Percentiles rank a stretch among this genome's conserved stretches.
These are phyloP conservation scores for Tautogolabrus adspersus DNA, from an alignment of 2,113 vertebrate species.

Conservation along the genomic window DNA sequence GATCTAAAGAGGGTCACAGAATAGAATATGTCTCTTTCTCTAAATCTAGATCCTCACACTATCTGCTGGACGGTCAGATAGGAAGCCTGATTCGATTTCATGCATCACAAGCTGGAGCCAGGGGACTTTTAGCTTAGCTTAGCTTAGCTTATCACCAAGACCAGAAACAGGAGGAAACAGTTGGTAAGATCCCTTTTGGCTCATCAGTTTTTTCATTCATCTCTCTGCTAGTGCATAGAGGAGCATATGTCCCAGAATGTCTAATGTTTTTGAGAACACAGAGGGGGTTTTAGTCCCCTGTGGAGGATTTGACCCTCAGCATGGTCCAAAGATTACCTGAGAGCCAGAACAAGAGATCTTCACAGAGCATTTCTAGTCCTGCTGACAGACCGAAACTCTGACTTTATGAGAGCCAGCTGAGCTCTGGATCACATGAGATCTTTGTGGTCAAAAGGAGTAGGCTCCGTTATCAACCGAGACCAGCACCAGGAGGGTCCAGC, in stretches of 20 bases:
- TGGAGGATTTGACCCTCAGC: background rate
- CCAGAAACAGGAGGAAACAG: too few relatives aligned
- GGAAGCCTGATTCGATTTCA: background rate
- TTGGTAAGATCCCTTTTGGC: background rate
- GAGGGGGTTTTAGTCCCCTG: background rate
- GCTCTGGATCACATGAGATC: conserved; percentile 1
- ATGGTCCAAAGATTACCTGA: conserved; percentile 15
- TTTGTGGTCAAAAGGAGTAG: background rate
- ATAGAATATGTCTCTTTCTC: too few relatives aligned
- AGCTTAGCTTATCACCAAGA: conserved; percentile 7
- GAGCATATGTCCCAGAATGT: background rate
- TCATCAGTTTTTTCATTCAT: background rate
- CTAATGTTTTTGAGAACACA: background rate
- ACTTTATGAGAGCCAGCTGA: conserved; percentile 41
- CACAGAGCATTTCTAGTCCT: conserved; percentile 3
- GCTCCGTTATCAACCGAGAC: conserved; percentile 25
- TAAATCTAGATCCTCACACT: too few relatives aligned
- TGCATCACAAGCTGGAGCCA: background rate
- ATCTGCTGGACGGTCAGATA: background rate
- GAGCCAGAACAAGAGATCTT: conserved; percentile 21
- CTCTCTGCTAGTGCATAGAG: background rate
- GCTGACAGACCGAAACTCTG: conserved; percentile 21
- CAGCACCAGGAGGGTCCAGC: conserved; percentile 17
- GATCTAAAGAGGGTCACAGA: too few relatives aligned
- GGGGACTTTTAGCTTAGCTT: background rate